Evolutionary conservation across 2,113 vertebrate genomes (phyloP).

Genomic region (Anguilla rostrata): DNA sequence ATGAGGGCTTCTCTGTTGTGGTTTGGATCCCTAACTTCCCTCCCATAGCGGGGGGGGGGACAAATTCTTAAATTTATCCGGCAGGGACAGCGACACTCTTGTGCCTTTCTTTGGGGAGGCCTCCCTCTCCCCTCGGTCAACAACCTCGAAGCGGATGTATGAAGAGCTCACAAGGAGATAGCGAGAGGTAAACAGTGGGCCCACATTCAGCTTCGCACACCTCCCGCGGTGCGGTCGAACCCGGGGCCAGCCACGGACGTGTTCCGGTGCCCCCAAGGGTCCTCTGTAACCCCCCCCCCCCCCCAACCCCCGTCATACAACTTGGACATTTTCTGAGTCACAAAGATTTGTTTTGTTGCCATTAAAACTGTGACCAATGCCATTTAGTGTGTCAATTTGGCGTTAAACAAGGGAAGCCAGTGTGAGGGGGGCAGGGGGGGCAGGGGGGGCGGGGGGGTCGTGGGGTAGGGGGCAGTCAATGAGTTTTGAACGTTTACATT

Average conservation of each 20-base stretch:
- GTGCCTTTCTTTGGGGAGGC: slow-evolving; percentile 27
- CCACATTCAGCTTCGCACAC: slow-evolving; percentile 37
- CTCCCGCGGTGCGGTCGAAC: slow-evolving; percentile 34
- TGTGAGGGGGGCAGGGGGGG: slow-evolving; percentile 13
- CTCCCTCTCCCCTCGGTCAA: slow-evolving; percentile 33
- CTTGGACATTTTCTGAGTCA: slow-evolving; percentile 40
- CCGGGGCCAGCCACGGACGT: slow-evolving; percentile 44
- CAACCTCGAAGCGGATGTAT: slow-evolving; percentile 28
- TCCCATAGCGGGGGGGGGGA: slow-evolving; percentile 26
- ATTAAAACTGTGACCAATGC: slow-evolving; percentile 48
- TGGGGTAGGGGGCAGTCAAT: slow-evolving; percentile 31
- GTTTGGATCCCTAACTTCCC: slow-evolving; percentile 26
- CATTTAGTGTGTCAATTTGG: slow-evolving; percentile 45
- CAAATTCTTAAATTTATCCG: slow-evolving; percentile 50
- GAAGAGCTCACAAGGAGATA: slow-evolving; percentile 43
- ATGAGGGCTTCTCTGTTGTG: slow-evolving; percentile 42
- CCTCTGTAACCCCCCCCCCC: no score
- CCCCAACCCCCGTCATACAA: neutral
- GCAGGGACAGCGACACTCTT: slow-evolving; percentile 54
- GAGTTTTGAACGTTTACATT: slow-evolving; percentile 36
- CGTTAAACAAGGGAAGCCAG: slow-evolving; percentile 53
- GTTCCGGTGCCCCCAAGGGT: slow-evolving; percentile 59
- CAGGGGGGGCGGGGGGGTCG: slow-evolving; percentile 5
- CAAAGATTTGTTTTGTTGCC: slow-evolving; percentile 38
- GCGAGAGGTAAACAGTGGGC: slow-evolving; percentile 58